Base-by-base conservation (phyloP, 2,888 invertebrate genomes). In the Temnothorax ravouxi region DNA sequence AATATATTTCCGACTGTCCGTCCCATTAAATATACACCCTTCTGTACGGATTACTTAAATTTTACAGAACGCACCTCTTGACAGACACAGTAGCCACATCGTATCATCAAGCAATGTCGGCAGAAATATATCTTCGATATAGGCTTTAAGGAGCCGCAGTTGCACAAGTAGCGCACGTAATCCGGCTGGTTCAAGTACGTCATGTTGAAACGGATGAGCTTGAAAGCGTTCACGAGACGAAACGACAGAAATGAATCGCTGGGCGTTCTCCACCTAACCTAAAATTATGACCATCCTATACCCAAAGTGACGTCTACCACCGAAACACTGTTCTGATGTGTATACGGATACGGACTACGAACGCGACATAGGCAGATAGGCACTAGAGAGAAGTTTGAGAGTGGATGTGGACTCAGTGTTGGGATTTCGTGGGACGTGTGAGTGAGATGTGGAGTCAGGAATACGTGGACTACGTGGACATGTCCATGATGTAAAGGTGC, bases 51-150 rank as follows among this genome's bases (percentile, higher is more conserved):
- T 47, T 59, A 34, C 13, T 67, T 47, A 66, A 25, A 64, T 47
- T 47, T 18, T 6, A 21, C 34, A 21, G 84, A 25, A 41, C 59
- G 9, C 79, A 98, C 99, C 97, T 99, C 99, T 96, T 99, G 99
- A 95, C 98, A 98, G 88, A 99, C 98, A 95, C 99, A 99, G 94
- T 98, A 98, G 86, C 98, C 97, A 95, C 99, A 99, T 93, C 99
- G 96, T 91, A 99, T 96, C 95, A 98, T 98, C 81, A 98, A 96
- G 94, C 99, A 99, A 95, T 99, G 98, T 77, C 99, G 96, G 94
- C 99, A 99, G 95, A 99, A 99, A 95, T 99, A 99, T 29, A 99
- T 96, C 93, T 97, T 97, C 34, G 98, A 97, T 83, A 99, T 97
- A 0, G 99, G 98, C 95, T 98, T 98, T 83, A 98, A 95, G 87